Percentiles rank a stretch among this genome's conserved stretches.
phyloP scores from a whole-genome alignment of 2,888 invertebrate species.

The Caradrina kadenii region DNA sequence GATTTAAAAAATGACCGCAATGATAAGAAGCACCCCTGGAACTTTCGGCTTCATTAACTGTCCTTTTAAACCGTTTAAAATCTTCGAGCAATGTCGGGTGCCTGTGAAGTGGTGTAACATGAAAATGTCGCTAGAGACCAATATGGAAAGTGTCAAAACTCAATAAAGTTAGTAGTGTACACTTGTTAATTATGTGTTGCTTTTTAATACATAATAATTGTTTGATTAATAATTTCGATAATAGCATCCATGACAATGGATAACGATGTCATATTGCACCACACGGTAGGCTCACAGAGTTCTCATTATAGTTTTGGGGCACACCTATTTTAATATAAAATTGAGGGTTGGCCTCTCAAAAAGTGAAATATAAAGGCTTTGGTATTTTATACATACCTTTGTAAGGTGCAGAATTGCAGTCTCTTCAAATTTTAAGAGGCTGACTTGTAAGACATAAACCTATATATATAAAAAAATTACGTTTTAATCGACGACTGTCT shows the following conservation, averaged over 20 bases:
- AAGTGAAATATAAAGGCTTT: background rate
- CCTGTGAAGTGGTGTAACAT: no score
- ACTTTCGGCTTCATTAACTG: no score
- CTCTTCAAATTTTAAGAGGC: no score
- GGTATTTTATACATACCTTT: background rate
- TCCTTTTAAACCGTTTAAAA: no score
- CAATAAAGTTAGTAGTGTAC: no score
- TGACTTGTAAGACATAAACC: no score
- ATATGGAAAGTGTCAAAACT: background rate
- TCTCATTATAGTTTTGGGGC: constrained; percentile 20
- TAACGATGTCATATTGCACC: constrained; percentile 14
- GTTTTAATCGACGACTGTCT: no score
- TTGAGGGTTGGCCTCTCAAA: background rate
- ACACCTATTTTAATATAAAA: background rate
- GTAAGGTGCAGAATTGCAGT: no score
- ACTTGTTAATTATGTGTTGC: background rate
- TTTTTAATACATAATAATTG: background rate
- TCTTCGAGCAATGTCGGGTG: background rate
- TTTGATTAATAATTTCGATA: constrained; percentile 40
- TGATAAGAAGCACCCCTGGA: no score
- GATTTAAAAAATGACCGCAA: no score
- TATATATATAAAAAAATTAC: no score
- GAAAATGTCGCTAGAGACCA: no score
- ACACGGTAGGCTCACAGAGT: background rate
- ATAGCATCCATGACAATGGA: constrained; percentile 21